These are phyloP conservation scores for Brenthis ino DNA, from an alignment of 2,888 invertebrate genomes.

Conservation along the genomic window DNA sequence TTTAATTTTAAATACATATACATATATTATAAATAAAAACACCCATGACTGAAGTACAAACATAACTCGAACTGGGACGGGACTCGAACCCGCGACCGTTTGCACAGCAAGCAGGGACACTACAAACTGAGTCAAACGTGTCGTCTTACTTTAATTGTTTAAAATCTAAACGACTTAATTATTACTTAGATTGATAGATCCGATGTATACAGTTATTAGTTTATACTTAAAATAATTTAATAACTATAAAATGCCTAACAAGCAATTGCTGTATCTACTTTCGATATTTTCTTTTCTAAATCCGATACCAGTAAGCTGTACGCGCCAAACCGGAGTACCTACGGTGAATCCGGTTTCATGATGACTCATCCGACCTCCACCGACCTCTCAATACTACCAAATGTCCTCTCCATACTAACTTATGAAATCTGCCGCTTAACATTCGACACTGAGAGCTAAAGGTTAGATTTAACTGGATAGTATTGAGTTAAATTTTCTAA, in stretches of 20 bases:
- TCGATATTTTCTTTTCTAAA: constrained; percentile 27
- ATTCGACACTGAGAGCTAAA: constrained; percentile 7
- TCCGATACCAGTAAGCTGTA: constrained; percentile 15
- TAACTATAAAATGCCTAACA: constrained; percentile 1
- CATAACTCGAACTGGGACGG: too few species aligned
- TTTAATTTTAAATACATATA: too few species aligned
- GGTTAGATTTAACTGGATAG: constrained; percentile 24
- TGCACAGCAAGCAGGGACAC: too few species aligned
- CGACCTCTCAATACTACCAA: constrained; percentile 59
- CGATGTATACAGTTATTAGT: background rate
- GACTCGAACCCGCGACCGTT: too few species aligned
- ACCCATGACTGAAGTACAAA: too few species aligned
- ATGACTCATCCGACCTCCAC: constrained; percentile 71
- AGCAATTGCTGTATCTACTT: constrained; percentile 21
- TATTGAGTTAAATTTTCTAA: too few species aligned
- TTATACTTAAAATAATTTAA: background rate
- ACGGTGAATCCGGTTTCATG: constrained; percentile 65
- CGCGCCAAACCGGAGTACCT: constrained; percentile 36
- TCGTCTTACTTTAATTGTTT: too few species aligned
- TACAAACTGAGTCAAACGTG: too few species aligned
- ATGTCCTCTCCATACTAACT: constrained; percentile 25
- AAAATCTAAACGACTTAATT: too few species aligned
- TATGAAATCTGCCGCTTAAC: constrained; percentile 23
- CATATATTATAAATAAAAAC: too few species aligned
- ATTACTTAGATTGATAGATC: too few species aligned